Base-by-base conservation (phyloP, 2,113 vertebrate species). In the Tragulus kanchil region DNA sequence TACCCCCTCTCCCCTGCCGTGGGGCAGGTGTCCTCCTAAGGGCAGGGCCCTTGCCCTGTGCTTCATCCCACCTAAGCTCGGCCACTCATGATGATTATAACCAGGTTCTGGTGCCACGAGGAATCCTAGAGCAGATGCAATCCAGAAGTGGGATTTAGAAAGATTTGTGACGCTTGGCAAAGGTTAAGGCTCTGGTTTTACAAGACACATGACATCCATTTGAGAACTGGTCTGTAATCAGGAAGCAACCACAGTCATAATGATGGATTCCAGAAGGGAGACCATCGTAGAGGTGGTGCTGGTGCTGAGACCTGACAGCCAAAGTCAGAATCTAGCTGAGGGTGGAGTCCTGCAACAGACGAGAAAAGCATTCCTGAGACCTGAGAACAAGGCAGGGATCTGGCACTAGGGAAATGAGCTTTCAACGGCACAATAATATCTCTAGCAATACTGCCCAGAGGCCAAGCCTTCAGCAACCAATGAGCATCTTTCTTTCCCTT, bases 181-280 rank as follows among this genome's bases (percentile, higher is more conserved):
- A 87, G 26, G 4, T 85, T 31, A 92, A 64, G 65, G 10, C 16
- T 85, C 12, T 71, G 23, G 5, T 78, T 78, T 42, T 19, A 25
- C 3, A 31, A 84, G 42, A 71, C 25, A 48, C 2, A 2, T 6
- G 23, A 6, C 10, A 1, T n/a, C 71, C 62, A 3, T 69, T 45
- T 75, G 19, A 65, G 23, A 75, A 14, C 28, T 69, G 10, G 59
- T 78, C 2, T 71, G 0, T 64, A 54, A 45, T 58, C 56, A 54
- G 45, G 45, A 84, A 42, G 17, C 21, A n/a, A 89, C 1, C 3
- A 1, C 0, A 0, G 14, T 36, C 36, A 2, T n/a, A 42, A 31
- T 3, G 13, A 50, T 14, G 4, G 28, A 7, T 56, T 36, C 13
- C 2, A 48, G 45, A 95, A 36, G 8, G 0, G 4, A 67, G 54